Evolutionary conservation across 2,888 invertebrate species (phyloP), one percentile per base, ranked within the genome.

Genomic region (Buathra laborator): DNA sequence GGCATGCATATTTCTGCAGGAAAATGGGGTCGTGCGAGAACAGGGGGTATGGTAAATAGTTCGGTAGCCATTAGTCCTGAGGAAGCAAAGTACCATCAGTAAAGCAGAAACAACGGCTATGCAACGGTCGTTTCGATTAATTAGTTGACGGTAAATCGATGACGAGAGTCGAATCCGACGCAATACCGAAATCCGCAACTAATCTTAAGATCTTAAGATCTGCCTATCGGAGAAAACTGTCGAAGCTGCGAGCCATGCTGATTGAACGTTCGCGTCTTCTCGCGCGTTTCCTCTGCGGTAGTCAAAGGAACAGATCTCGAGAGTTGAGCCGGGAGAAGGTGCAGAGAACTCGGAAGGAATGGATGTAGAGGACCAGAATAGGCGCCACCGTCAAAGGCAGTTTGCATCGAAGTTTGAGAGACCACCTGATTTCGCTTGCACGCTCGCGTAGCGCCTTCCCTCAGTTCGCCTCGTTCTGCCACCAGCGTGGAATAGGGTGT

Each of bases 391-490:
- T 82, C 79, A 82, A 85, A 81, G 85, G 70, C 68, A 75, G 75
- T 59, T 75, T 51, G 56, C 75, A 70, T 81, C 51, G 19, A 75
- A 85, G 66, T 82, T 80, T 76, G 16, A 62, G 72, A 80, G 67
- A 80, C 67, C 72, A 67, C 53, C 48, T 80, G 62, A 71, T 85
- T 51, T 82, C 14, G 62, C 48, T 66, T 75, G 78, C 70, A 66
- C 56, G 51, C 72, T 68, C 70, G 71, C 48, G 51, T 46, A 84
- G 37, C 77, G 62, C 43, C 29, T 37, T 68, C 66, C n/a, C 37
- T 24, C 24, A 16, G 48, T 29, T 74, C 59, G 70, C 64, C 24
- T 74, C 76, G 44, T 12, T 12, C 2, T 24, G 43, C 29, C 32
- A 24, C 59, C 29, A 24, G 44, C 59, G 44, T 48, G 32, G 74